Base-by-base conservation (phyloP, 2,888 invertebrate genomes). In the Blastobasis lacticolella region DNA sequence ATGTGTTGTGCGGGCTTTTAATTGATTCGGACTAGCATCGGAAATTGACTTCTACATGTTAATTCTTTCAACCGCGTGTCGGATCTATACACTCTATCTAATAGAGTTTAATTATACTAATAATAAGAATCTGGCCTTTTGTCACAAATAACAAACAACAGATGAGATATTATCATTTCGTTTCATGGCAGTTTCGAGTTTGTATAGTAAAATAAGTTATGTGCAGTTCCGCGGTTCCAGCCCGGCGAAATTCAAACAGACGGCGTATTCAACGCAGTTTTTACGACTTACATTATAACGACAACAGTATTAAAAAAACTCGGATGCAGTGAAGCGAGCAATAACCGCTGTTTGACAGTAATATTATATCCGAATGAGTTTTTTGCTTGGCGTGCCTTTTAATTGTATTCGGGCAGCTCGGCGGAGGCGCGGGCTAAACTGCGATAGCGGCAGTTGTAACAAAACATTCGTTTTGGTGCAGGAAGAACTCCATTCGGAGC, bases 271-370 rank as follows among this genome's bases (percentile, higher is more conserved):
- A 64, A 63, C 58, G 53, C 62, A 58, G 61, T 69, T 75, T 69
- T 73, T 72, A 61, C 58, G 58, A 61, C 60, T 62, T 60, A 59
- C 58, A 62, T 66, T 68, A 68, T 64, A 71, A 71, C 67, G 69
- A 67, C 69, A 69, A 69, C 64, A 68, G 64, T 66, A 67, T 67
- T 72, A 78, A 77, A 78, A 76, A 78, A 23, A 67, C 63, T 53
- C 60, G 63, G 67, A 69, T 70, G 72, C 81, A 76, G 66, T 73
- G 71, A 66, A 81, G 72, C 83, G 78, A 63, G 66, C 64, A 69
- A 70, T 69, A 69, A 65, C 59, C 57, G 57, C 60, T 61, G 62
- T 67, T 73, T 71, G 69, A 70, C 67, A 72, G 69, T 68, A 64
- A 73, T 73, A 75, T 75, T 74, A 76, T 69, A 75, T 68, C 67